Evolutionary conservation across 2,888 invertebrate species (phyloP), one percentile per base, ranked within the genome.

Genomic region (Eurytoma californica): DNA sequence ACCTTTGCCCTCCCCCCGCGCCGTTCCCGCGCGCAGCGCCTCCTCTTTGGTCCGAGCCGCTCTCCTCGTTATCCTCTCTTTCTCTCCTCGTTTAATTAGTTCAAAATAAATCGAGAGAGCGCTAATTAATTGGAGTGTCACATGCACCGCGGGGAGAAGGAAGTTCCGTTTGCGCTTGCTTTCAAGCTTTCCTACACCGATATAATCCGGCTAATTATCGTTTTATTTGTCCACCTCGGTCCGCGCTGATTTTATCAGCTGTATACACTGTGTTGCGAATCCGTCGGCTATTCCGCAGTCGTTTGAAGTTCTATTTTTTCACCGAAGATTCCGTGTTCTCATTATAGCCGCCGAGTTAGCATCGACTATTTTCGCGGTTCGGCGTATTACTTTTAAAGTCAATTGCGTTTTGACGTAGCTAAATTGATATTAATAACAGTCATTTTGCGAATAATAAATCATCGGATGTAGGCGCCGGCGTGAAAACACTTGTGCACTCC

Each of bases 91-190:
- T 57, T 74, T 67, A 58, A 72, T 80, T 77, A 69, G 51, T 72
- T 57, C 55, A 60, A 72, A 58, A 49, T 66, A 66, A 66, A 65
- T 55, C 63, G 65, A 30, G 60, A 30, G 67, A 72, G 66, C 14
- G 53, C 70, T 79, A 75, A 79, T 75, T 79, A 79, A 79, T 79
- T 72, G 75, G 66, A 70, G 60, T 69, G 74, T 79, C 75, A 66
- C 60, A 74, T 72, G 47, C 55, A 60, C 70, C 4, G 39, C 57
- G 65, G 7, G 51, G n/a, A 16, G 63, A 63, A 70, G 69, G 69
- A 57, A 69, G 57, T 69, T 55, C 47, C 53, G 65, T 68, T 69
- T 63, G 57, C 39, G 47, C 24, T 69, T 20, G 65, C 30, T 66
- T 55, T 58, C 7, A 39, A 39, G 18, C 28, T 67, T 24, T 14